Conservation (phyloP, 2,113 vertebrate species). For the Cynopterus brachyotis region DNA sequence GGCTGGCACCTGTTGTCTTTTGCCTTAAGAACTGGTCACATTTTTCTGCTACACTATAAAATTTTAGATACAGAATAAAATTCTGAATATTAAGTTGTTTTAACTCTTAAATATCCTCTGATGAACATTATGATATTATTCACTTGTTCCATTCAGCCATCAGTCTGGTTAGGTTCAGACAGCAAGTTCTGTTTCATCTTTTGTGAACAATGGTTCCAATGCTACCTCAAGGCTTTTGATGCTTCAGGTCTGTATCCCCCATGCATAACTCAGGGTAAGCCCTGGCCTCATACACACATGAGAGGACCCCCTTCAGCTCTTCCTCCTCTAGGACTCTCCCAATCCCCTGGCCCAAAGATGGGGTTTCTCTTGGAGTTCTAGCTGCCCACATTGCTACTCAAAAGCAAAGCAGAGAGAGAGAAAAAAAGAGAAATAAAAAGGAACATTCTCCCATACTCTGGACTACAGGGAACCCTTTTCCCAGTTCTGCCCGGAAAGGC, state of each 20-base stretch:
- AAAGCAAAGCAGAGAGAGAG: not conserved
- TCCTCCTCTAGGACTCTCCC: not conserved
- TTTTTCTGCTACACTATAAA: not conserved
- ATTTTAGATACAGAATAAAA: not conserved
- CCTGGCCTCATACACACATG: not conserved
- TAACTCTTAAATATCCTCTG: not conserved
- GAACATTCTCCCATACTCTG: not conserved
- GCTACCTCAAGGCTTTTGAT: not conserved
- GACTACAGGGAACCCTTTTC: not conserved
- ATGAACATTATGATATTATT: not conserved
- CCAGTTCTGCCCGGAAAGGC: not conserved
- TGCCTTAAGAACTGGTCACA: not conserved
- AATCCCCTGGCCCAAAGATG: not conserved
- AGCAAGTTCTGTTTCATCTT: not conserved
- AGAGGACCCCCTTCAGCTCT: not conserved
- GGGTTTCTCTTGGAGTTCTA: not conserved
- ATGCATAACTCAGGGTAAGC: not conserved
- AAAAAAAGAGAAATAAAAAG: not conserved
- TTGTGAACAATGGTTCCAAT: fast-evolving
- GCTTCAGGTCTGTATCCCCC: not conserved
- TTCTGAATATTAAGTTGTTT: not conserved
- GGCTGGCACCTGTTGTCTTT: not conserved
- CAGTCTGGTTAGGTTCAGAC: not conserved
- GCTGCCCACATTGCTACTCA: too few species aligned
- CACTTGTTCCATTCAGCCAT: not conserved